Conservation (phyloP, 53 echinoderm and acorn worm species). For the Henricia sp. region DNA sequence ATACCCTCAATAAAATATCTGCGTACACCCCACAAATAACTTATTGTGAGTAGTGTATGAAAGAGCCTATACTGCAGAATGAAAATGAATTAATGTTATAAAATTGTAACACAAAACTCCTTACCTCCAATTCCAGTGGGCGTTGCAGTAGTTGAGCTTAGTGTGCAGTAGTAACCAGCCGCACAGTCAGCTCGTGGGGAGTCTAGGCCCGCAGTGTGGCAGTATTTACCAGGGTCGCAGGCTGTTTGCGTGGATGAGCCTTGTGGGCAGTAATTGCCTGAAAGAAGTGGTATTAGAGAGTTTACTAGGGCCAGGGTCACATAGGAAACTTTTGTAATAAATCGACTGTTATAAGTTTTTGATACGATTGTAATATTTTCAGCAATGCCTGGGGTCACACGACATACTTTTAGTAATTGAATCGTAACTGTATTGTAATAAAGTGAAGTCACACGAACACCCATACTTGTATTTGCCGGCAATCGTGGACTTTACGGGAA, state of each 20-base stretch:
- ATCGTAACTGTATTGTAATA: too few species aligned
- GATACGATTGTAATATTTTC: too few species aligned
- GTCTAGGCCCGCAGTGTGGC: conserved; percentile 66
- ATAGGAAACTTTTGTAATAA: too few species aligned
- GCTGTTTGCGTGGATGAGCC: conserved; percentile 74
- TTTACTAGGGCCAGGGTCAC: too few species aligned
- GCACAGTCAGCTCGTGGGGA: conserved; percentile 69
- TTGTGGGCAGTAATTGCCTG: conserved; percentile 92
- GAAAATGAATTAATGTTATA: background rate
- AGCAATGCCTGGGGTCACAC: too few species aligned
- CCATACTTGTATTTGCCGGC: too few species aligned
- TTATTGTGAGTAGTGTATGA: background rate
- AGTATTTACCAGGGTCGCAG: conserved; percentile 88
- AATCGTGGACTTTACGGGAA: too few species aligned
- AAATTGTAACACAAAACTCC: background rate
- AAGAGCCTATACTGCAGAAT: background rate
- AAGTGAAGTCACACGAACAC: too few species aligned
- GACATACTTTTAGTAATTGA: too few species aligned
- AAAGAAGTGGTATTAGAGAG: too few species aligned
- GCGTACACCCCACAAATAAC: background rate
- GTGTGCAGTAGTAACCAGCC: conserved; percentile 87
- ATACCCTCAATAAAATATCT: too few species aligned
- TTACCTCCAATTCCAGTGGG: conserved; percentile 89
- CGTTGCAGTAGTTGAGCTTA: conserved; percentile 78
- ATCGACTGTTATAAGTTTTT: too few species aligned